Conservation (phyloP, 2,113 vertebrate species). For the Labrus mixtus region DNA sequence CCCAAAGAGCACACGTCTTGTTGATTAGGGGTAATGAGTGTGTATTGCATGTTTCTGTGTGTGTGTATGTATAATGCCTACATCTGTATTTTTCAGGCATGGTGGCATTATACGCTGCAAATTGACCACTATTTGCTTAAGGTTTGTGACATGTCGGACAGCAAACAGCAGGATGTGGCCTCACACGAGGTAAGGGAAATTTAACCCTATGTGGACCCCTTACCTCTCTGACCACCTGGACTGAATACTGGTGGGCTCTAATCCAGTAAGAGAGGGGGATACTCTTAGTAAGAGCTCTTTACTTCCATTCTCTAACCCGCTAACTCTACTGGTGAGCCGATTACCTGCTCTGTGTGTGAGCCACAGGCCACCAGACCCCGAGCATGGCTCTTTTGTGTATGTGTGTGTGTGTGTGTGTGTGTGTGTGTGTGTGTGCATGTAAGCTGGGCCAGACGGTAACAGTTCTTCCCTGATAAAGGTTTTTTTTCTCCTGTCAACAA, state of each 20-base stretch:
- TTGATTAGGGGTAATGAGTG: slow-evolving; percentile 68
- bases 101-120: slow-evolving; percentile 4
- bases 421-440: slow-evolving; percentile 25
- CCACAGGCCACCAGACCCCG: slow-evolving; percentile 9
- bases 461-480: slow-evolving; percentile 74
- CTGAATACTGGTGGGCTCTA: slow-evolving; percentile 65
- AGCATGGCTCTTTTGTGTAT: slow-evolving; percentile 34
- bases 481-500: slow-evolving; percentile 76
- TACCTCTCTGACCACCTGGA: slow-evolving; percentile 68
- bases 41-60: slow-evolving; percentile 17
- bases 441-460: slow-evolving; percentile 58
- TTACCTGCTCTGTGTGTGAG: slow-evolving; percentile 79
- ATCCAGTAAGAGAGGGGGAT: slow-evolving; percentile 73
- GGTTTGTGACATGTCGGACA: slow-evolving; percentile 36
- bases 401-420: slow-evolving; percentile 36
- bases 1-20: slow-evolving; percentile 62
- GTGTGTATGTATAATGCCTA: background rate
- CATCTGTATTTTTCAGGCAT: slow-evolving; percentile 3
- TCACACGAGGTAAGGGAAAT: slow-evolving; percentile 40
- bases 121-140: slow-evolving; percentile 29
- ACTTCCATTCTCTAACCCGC: slow-evolving; percentile 57
- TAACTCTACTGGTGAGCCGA: slow-evolving; percentile 73
- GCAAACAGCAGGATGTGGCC: slow-evolving; percentile 59
- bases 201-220: slow-evolving; percentile 50
- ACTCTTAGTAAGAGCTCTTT: slow-evolving; percentile 65